Conservation (phyloP, 1,140 invertebrate genomes). For the Wasmannia auropunctata region DNA sequence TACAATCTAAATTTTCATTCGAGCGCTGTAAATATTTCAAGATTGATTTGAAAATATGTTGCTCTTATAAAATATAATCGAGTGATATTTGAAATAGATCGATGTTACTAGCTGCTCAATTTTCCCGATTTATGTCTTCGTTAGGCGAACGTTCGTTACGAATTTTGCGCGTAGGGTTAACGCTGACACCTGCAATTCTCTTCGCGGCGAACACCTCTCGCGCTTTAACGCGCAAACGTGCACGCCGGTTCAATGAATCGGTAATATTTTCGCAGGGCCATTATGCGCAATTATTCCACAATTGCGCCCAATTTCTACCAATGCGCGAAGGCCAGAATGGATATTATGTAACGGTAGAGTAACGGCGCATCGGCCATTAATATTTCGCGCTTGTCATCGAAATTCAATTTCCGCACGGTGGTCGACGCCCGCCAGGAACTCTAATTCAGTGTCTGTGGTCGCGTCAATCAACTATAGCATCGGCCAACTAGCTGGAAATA, state of each 20-base stretch:
- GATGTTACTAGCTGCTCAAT: not conserved
- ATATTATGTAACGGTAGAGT: conserved; percentile 61
- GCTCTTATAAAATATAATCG: not conserved
- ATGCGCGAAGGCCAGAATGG: conserved; percentile 37
- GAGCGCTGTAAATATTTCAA: not conserved
- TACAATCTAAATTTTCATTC: not conserved
- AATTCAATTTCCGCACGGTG: conserved; percentile 74
- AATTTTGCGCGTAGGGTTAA: conserved; percentile 1
- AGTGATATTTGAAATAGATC: not conserved
- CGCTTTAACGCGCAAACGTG: conserved; percentile 45
- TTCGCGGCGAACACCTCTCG: conserved; percentile 11
- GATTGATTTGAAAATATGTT: not conserved
- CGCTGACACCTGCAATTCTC: conserved; percentile 52
- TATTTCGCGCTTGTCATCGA: conserved; percentile 75
- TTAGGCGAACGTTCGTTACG: not conserved
- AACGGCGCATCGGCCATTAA: conserved; percentile 63
- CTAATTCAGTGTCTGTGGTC: conserved; percentile 74
- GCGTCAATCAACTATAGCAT: conserved; percentile 72
- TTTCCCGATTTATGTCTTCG: not conserved
- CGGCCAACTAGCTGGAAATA: conserved; percentile 70
- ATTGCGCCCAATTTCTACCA: conserved; percentile 69
- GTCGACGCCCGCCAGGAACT: conserved; percentile 54
- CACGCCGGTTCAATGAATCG: conserved; percentile 61
- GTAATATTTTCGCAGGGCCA: conserved; percentile 66
- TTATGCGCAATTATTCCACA: conserved; percentile 71